Evolutionary conservation across 2,888 invertebrate species (phyloP).

Genomic region (Strigamia crassipes): DNA sequence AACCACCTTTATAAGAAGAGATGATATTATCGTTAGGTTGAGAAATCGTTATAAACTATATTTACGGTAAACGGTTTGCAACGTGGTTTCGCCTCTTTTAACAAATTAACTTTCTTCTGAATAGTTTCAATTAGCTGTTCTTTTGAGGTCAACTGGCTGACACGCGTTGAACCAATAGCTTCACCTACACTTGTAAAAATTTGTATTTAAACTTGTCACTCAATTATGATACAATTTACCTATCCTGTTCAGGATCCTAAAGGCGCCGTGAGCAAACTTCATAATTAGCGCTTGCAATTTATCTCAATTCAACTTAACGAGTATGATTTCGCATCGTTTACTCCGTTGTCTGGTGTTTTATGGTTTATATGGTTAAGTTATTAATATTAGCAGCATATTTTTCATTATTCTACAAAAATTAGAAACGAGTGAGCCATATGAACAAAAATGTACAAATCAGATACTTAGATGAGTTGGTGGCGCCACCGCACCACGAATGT

Average conservation of each 20-base stretch:
- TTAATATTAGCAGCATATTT: too few species aligned
- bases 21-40: neutral
- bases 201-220: neutral
- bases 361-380: too few species aligned
- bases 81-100: neutral
- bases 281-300: neutral
- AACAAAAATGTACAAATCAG: too few species aligned
- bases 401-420: too few species aligned
- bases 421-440: too few species aligned
- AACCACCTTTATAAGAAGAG: slow-evolving; percentile 63
- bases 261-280: neutral
- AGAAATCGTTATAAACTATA: neutral
- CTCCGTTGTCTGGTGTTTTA: too few species aligned
- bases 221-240: neutral
- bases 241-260: neutral
- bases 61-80: neutral
- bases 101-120: neutral
- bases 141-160: neutral
- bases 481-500: too few species aligned
- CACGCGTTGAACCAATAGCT: neutral
- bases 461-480: too few species aligned
- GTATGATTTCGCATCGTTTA: too few species aligned
- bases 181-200: neutral
- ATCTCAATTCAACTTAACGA: too few species aligned
- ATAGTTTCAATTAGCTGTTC: neutral